phyloP scores from a whole-genome alignment of 1,140 invertebrate genomes.

The Procambarus virginalis region DNA sequence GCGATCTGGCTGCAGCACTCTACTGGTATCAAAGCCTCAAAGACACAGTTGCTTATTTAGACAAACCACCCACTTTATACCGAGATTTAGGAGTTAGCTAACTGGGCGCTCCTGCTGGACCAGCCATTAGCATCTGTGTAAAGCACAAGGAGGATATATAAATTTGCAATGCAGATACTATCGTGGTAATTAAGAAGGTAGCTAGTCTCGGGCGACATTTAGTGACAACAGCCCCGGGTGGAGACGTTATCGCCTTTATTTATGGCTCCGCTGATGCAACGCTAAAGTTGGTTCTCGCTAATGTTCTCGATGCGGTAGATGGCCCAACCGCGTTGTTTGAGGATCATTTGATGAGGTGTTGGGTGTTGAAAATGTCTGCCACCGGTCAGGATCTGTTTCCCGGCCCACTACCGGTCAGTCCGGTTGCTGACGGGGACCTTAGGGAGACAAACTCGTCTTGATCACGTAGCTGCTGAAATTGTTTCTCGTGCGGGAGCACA shows the following conservation, averaged over 20 bases:
- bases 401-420: not conserved
- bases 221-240: conserved; percentile 65
- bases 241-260: conserved; percentile 58
- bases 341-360: conserved; percentile 16
- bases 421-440: too few relatives aligned
- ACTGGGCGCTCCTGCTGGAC: conserved; percentile 36
- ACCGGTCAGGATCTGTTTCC: not conserved
- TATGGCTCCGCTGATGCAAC: conserved; percentile 51
- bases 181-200: conserved; percentile 67
- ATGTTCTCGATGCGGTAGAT: conserved; percentile 18
- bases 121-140: conserved; percentile 63
- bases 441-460: too few relatives aligned
- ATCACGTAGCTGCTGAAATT: too few relatives aligned
- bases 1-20: conserved; percentile 11
- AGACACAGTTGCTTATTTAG: conserved; percentile 47
- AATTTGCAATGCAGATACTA: conserved; percentile 67
- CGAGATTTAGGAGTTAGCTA: conserved; percentile 51
- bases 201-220: conserved; percentile 63
- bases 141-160: conserved; percentile 63
- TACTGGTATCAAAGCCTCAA: not conserved
- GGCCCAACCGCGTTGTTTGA: not conserved
- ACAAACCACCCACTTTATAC: conserved; percentile 61
- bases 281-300: conserved; percentile 61
- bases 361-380: not conserved
- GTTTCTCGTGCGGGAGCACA: too few relatives aligned